Evolutionary conservation across 37 sponge, comb jelly and placozoan genomes (phyloP).

Genomic region (Eunapius fragilis): DNA sequence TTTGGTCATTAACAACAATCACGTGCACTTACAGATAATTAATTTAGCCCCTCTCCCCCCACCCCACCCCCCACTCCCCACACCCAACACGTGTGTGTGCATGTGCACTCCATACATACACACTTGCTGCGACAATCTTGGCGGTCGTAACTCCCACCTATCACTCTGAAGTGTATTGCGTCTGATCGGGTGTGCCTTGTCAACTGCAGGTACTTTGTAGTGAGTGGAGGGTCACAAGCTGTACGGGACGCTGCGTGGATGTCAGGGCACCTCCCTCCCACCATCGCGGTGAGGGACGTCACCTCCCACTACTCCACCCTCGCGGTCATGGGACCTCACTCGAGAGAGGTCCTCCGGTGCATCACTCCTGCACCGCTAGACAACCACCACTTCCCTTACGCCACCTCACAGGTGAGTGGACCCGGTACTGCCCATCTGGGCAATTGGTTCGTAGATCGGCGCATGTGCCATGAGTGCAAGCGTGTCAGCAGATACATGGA

Average conservation of each 20-base stretch:
- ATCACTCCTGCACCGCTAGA: conserved; percentile 39
- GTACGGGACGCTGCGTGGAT: conserved; percentile 44
- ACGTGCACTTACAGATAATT: no score
- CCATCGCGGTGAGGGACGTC: conserved; percentile 7
- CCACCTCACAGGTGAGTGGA: conserved; percentile 38
- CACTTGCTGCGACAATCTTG: no score
- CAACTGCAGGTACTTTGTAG: conserved; percentile 21
- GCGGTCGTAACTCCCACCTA: no score
- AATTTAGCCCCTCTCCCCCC: no score
- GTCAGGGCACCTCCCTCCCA: conserved; percentile 33
- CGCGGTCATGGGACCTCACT: conserved; percentile 58
- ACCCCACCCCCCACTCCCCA: no score
- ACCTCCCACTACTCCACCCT: conserved; percentile 41
- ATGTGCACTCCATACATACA: no score
- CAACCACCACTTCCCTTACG: conserved; percentile 41
- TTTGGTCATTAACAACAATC: no score
- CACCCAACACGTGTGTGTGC: no score
- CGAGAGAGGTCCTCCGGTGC: conserved; percentile 22
- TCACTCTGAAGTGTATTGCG: no score
- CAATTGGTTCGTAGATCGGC: no score
- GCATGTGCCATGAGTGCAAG: background rate
- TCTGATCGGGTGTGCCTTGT: no score
- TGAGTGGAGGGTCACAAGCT: conserved; percentile 27
- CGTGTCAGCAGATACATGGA: no score
- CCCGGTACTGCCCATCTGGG: background rate